Percentiles rank a stretch among this genome's conserved stretches.
Evolutionary conservation across 1,140 invertebrate genomes (phyloP).

Genomic region (Aphaenogaster floridana): DNA sequence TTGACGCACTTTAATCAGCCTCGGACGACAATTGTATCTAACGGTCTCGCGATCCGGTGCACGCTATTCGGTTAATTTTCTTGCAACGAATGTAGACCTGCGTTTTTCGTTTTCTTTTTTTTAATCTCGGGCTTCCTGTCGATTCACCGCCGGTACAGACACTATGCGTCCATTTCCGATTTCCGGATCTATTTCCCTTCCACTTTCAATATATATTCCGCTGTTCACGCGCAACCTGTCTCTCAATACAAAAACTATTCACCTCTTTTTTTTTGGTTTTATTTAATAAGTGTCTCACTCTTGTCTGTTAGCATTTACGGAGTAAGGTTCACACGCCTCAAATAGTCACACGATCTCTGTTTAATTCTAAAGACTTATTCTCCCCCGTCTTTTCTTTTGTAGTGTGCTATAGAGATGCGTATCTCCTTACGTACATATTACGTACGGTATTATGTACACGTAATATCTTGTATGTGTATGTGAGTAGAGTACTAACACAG

Average conservation of each 20-base stretch:
- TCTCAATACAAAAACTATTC: slow-evolving; percentile 82
- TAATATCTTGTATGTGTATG: slow-evolving; percentile 46
- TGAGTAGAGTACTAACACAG: slow-evolving; percentile 46
- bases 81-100: background rate
- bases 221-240: slow-evolving; percentile 63
- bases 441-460: slow-evolving; percentile 52
- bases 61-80: background rate
- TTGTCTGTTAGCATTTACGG: slow-evolving; percentile 70
- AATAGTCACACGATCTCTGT: slow-evolving; percentile 51
- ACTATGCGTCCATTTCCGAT: slow-evolving; percentile 81
- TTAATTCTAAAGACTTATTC: slow-evolving; percentile 51
- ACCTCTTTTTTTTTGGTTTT: slow-evolving; percentile 57
- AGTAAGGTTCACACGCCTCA: slow-evolving; percentile 25
- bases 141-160: background rate
- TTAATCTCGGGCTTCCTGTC: background rate
- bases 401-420: slow-evolving; percentile 48
- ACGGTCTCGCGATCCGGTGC: background rate
- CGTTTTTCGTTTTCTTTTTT: background rate
- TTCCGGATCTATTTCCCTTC: slow-evolving; percentile 74
- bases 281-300: slow-evolving; percentile 76
- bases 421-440: slow-evolving; percentile 26
- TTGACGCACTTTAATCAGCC: slow-evolving; percentile 34
- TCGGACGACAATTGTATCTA: slow-evolving; percentile 52
- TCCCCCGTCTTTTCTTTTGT: slow-evolving; percentile 32
- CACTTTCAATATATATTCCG: slow-evolving; percentile 42